Evolutionary conservation across 2,888 invertebrate genomes (phyloP).

Genomic region (Nomada goodeniana): DNA sequence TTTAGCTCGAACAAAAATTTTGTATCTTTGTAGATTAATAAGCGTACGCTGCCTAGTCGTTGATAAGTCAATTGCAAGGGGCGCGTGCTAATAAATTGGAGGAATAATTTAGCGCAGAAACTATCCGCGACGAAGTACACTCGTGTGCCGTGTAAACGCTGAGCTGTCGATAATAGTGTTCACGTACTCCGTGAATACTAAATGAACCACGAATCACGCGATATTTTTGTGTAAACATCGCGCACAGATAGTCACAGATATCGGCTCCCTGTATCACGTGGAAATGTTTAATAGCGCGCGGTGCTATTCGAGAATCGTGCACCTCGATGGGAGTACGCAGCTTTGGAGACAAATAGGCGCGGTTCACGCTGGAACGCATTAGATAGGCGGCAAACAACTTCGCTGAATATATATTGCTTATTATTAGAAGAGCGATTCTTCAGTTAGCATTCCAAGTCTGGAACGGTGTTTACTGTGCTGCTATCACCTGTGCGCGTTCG

Average conservation of each 20-base stretch:
- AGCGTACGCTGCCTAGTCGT: no score
- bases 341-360: background rate
- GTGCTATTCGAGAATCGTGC: background rate
- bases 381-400: background rate
- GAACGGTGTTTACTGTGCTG: slow-evolving; percentile 24
- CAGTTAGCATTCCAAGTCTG: background rate
- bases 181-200: background rate
- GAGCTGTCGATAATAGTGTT: slow-evolving; percentile 6
- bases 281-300: slow-evolving; percentile 31
- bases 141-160: slow-evolving; percentile 15
- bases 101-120: background rate
- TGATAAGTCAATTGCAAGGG: background rate
- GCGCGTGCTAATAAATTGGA: background rate
- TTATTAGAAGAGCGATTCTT: background rate
- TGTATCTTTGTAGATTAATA: background rate
- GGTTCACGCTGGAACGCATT: slow-evolving; percentile 1
- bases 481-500: background rate
- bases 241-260: background rate
- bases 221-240: slow-evolving; percentile 1
- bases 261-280: slow-evolving; percentile 39
- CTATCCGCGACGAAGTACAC: background rate
- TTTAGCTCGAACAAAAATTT: background rate
- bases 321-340: background rate
- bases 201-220: background rate
- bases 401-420: background rate